Conservation (phyloP, 1,140 invertebrate species). For the Thaumetopoea pityocampa region DNA sequence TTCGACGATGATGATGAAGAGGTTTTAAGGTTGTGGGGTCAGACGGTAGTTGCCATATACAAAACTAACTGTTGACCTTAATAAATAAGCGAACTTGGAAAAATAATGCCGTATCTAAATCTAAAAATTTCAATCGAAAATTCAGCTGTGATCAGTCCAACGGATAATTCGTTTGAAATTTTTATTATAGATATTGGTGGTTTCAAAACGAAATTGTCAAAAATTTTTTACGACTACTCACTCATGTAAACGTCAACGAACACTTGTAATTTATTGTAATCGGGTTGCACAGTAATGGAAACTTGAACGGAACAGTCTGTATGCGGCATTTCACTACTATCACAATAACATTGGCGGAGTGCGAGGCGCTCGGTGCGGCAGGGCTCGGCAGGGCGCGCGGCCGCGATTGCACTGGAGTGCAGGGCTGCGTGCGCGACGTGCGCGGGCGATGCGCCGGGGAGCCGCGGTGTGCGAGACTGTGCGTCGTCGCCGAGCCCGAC, state of each 20-base stretch:
- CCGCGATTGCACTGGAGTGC: slow-evolving; percentile 37
- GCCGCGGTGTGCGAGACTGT: slow-evolving; percentile 62
- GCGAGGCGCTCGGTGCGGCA: neutral
- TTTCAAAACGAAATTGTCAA: too few species aligned
- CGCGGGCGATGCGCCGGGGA: slow-evolving; percentile 48
- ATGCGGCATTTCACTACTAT: slow-evolving; percentile 61
- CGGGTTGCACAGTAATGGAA: slow-evolving; percentile 64
- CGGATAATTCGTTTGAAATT: too few species aligned
- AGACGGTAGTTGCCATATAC: too few species aligned
- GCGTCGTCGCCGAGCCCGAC: slow-evolving; percentile 52
- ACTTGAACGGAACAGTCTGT: slow-evolving; percentile 66
- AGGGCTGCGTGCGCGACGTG: slow-evolving; percentile 35
- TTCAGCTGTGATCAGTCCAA: too few species aligned
- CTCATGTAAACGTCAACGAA: slow-evolving; percentile 72
- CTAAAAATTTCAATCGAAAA: too few species aligned
- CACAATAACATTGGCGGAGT: slow-evolving; percentile 7
- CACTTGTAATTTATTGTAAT: slow-evolving; percentile 58
- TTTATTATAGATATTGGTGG: too few species aligned
- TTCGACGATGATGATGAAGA: too few species aligned
- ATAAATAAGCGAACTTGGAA: too few species aligned
- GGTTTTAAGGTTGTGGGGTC: too few species aligned
- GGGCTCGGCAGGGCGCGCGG: slow-evolving; percentile 1
- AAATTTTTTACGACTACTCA: too few species aligned
- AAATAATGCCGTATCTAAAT: too few species aligned
- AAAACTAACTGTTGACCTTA: too few species aligned